Percentiles rank a stretch among this genome's conserved stretches.
Conservation (phyloP, 35 echinoderm and acorn worm species). For the Apostichopus californicus region DNA sequence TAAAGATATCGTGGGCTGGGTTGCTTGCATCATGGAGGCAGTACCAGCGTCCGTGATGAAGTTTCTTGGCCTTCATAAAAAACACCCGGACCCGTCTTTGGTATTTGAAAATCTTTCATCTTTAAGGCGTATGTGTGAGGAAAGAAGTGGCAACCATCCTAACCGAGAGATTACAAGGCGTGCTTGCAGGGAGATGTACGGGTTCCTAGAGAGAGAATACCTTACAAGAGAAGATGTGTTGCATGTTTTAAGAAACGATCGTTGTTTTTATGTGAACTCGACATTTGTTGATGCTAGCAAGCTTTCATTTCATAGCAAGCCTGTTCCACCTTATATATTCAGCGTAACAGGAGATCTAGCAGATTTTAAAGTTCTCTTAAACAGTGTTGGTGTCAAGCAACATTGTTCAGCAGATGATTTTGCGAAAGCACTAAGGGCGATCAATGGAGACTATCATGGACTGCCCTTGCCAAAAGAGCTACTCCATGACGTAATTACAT, state of each 20-base stretch:
- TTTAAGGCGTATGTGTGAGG: not conserved
- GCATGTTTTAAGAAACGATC: not conserved
- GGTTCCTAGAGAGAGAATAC: not conserved
- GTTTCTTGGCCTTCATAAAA: slow-evolving; percentile 11
- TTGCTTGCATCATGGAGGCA: not conserved
- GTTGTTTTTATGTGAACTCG: not conserved
- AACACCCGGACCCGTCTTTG: not conserved
- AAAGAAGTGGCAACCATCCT: not conserved
- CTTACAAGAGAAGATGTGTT: not conserved
- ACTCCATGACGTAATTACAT: slow-evolving; percentile 10
- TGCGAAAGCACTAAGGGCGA: not conserved
- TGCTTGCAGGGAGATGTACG: slow-evolving; percentile 8
- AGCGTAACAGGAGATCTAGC: not conserved
- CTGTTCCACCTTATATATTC: slow-evolving; percentile 29
- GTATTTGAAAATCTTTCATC: slow-evolving; percentile 31
- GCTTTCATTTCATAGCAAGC: not conserved
- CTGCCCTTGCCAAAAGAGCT: slow-evolving; percentile 14
- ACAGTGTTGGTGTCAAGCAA: slow-evolving; percentile 5
- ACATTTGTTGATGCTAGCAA: slow-evolving; percentile 24
- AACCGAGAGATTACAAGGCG: not conserved
- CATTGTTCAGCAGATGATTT: not conserved
- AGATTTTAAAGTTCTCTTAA: not conserved
- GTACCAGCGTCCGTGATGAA: not conserved
- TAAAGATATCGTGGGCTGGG: not conserved
- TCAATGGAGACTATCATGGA: not conserved